A percentile compares a stretch with the other conserved stretches of the same genome.
Evolutionary conservation across 37 sponge, comb jelly and placozoan genomes (phyloP).

Genomic region (Dysidea cf. avara): DNA sequence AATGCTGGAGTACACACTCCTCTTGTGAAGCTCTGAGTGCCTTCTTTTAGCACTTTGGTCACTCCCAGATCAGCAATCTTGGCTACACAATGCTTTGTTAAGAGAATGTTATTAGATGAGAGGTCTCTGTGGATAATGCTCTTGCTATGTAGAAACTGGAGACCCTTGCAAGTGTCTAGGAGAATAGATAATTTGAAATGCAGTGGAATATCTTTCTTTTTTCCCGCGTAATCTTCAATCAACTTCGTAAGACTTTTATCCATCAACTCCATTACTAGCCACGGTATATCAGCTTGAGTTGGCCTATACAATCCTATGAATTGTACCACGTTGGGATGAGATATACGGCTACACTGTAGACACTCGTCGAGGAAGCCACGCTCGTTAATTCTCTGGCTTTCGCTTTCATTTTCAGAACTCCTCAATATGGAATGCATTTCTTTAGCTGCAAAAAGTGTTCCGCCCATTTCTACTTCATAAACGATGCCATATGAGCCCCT

Average conservation of each 20-base stretch:
- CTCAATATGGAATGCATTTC: too few relatives aligned
- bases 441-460: too few relatives aligned
- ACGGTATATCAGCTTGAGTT: conserved; percentile 10
- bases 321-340: conserved; percentile 48
- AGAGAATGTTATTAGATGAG: too few relatives aligned
- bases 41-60: conserved; percentile 23
- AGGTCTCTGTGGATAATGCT: too few relatives aligned
- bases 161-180: conserved; percentile 15
- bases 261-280: conserved; percentile 30
- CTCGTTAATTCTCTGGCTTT: too few relatives aligned
- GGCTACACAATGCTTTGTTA: conserved; percentile 16
- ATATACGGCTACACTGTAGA: conserved; percentile 12
- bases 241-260: neutral
- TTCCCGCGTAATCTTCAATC: conserved; percentile 4
- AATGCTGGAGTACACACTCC: too few relatives aligned
- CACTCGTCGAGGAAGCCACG: conserved; percentile 16
- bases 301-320: conserved; percentile 11
- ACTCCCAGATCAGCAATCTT: conserved; percentile 41
- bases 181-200: conserved; percentile 13
- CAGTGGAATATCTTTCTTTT: neutral
- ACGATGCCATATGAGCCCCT: too few relatives aligned
- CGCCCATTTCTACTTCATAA: too few relatives aligned
- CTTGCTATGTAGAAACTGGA: conserved; percentile 27
- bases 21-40: too few relatives aligned
- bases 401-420: too few relatives aligned